Evolutionary conservation across 2,888 invertebrate species (phyloP), one percentile per base, ranked within the genome.

Genomic region (Hoplodrina ambigua): DNA sequence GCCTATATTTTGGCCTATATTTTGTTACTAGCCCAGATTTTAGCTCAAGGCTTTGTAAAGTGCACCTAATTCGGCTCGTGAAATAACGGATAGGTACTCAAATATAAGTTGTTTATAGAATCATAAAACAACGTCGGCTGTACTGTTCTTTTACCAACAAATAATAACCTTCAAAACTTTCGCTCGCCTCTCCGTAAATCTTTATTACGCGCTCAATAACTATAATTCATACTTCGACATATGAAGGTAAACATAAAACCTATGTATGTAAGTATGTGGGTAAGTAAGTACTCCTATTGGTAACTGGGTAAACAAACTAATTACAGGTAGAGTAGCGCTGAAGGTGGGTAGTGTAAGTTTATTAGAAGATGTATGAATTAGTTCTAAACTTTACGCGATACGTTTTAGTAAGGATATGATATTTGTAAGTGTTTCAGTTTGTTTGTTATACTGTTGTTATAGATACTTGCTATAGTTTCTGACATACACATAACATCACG

Each of bases 281-380:
- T 64, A 25, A 37, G 33, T 4, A 41, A 13, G 41, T 41, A 41
- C 41, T 41, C 41, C 3, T 41, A 13, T 41, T 52, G 84, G 75
- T 76, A 66, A 75, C 76, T 56, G 30, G 41, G 17, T 82, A 84
- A 85, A 84, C 83, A 83, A 81, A 80, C 82, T 84, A 84, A 83
- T 82, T 78, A 74, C 70, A 75, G 78, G 78, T 69, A 77, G 61
- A 33, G 25, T 20, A 46, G 37, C 37, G 17, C 37, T 64, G 52
- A 79, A 75, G 80, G 80, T 76, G 79, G 80, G 72, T 70, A 70
- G 73, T 69, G 64, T 78, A 84, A 86, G 79, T 85, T 81, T 80
- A 83, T 85, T 80, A 76, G 70, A 71, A 59, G 50, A 49, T 57
- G 66, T 57, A 68, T 44, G 59, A 66, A 61, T 73, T 58, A 66